A percentile compares a stretch with the other conserved stretches of the same genome.
Conservation (phyloP, 1,140 invertebrate species). For the Teleogryllus occipitalis region DNA sequence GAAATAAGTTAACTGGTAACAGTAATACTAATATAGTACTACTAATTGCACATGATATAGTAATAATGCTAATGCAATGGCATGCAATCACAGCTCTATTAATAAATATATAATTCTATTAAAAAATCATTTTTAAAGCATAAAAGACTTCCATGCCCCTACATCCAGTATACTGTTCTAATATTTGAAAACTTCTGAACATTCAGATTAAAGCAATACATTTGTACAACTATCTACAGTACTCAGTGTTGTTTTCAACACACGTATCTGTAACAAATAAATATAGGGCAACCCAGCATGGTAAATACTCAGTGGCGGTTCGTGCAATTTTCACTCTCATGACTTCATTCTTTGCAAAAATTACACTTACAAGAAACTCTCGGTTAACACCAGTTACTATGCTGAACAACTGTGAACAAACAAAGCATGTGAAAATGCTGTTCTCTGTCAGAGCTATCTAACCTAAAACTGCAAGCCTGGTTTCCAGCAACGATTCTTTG, state of each 20-base stretch:
- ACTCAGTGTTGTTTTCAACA: not conserved
- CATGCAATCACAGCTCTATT: not conserved
- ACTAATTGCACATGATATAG: not conserved
- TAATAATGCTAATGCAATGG: not conserved
- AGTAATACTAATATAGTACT: conserved; percentile 6
- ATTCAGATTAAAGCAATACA: not conserved
- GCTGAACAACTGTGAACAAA: too few relatives aligned
- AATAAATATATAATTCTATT: not conserved
- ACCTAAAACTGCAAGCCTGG: too few relatives aligned
- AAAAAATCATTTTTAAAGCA: not conserved
- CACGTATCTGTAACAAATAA: not conserved
- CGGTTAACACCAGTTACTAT: too few relatives aligned
- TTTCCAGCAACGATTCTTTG: too few relatives aligned
- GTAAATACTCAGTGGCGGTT: not conserved
- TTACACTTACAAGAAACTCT: too few relatives aligned
- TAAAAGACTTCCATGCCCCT: not conserved
- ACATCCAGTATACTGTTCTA: not conserved
- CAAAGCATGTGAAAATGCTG: too few relatives aligned
- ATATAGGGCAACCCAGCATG: not conserved
- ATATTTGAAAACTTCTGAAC: not conserved
- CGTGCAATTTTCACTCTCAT: not conserved
- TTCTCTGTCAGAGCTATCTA: too few relatives aligned
- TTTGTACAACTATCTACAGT: not conserved
- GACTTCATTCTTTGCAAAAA: too few relatives aligned
- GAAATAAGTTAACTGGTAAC: not conserved